Base-by-base conservation (phyloP, 2,888 invertebrate species). In the Aleiodes alternator region DNA sequence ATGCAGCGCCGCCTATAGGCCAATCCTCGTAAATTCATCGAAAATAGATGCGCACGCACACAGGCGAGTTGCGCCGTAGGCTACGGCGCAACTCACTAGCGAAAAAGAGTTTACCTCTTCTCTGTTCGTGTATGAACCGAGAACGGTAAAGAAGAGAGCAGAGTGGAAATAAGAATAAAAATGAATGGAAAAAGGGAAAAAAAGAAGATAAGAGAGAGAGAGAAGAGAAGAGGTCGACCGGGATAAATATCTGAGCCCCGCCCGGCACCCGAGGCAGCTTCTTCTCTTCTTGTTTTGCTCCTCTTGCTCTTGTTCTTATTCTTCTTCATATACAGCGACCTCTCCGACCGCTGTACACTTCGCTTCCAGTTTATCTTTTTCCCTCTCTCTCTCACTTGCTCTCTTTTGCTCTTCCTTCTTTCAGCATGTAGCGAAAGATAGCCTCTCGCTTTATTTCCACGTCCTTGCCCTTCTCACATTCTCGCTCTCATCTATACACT, bases 191-290 rank as follows among this genome's bases (percentile, higher is more conserved):
- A 75, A 76, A 69, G 34, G 23, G 76, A 64, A 73, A 66, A 71
- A 72, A 76, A 59, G 70, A n/a, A 72, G 75, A 77, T 80, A 78
- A 71, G 75, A 78, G 79, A 75, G 76, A 69, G 48, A 48, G 76
- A 83, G 82, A 83, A 82, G 84, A 84, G 84, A 38, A 86, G 88
- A 88, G 88, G 87, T 87, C 87, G 88, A 87, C 84, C 86, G 87
- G 87, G 88, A 88, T 88, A 88, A 88, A 88, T 87, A 87, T 88
- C 87, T 85, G 87, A 88, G 88, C 88, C 87, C 88, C 88, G 87
- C 88, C 88, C 88, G 88, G 87, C 86, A 87, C 88, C 87, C 86
- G 87, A 86, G 87, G 87, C 87, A 86, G 84, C 84, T 82, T 78
- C 80, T 78, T 79, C 79, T 80, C 80, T 80, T 80, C 77, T 79